Evolutionary conservation across 1,140 invertebrate species (phyloP).

Genomic region (Cydia amplana): DNA sequence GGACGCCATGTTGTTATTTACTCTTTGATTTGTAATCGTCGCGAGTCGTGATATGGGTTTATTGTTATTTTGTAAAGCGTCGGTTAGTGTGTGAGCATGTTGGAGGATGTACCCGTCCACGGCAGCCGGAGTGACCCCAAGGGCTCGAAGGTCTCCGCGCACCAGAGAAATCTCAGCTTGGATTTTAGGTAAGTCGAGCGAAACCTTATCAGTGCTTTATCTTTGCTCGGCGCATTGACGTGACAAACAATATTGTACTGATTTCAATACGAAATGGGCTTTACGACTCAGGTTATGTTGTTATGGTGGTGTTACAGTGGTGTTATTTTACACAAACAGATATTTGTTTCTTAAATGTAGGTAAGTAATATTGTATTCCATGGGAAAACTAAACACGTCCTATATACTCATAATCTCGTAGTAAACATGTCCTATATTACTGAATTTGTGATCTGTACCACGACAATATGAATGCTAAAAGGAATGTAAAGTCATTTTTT

Average conservation of each 20-base stretch:
- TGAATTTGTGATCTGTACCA: no score
- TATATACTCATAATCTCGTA: no score
- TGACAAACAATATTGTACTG: background rate
- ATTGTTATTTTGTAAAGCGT: conserved; percentile 55
- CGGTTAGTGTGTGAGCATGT: conserved; percentile 70
- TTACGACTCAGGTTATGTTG: background rate
- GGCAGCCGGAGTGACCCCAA: conserved; percentile 64
- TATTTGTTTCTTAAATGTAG: no score
- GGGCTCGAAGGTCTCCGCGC: conserved; percentile 55
- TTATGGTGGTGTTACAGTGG: background rate
- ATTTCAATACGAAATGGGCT: background rate
- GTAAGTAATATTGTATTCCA: no score
- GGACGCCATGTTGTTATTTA: conserved; percentile 77
- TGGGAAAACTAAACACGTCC: no score
- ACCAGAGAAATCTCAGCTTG: conserved; percentile 73
- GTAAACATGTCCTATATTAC: no score
- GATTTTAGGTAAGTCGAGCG: conserved; percentile 64
- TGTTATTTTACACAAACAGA: no score
- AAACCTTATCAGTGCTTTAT: conserved; percentile 32
- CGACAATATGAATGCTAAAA: no score
- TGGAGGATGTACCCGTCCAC: conserved; percentile 75
- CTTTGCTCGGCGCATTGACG: conserved; percentile 3
- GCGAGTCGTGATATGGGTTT: conserved; percentile 68
- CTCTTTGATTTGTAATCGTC: conserved; percentile 57
- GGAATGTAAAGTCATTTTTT: no score